Conservation (phyloP, 1,140 invertebrate genomes). For the Chironomus tepperi region DNA sequence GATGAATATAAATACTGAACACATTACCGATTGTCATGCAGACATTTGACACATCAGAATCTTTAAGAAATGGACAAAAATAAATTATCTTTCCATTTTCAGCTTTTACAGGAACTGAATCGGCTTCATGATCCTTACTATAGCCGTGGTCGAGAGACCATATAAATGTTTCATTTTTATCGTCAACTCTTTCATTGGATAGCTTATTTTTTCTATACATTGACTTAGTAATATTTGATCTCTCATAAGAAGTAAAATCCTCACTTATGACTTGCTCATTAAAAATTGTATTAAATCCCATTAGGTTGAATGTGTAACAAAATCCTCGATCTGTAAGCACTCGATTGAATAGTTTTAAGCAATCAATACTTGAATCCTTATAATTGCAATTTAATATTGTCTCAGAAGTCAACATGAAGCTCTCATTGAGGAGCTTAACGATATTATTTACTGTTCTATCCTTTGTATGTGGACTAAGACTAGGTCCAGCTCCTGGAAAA, state of each 20-base stretch:
- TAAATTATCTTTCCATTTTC: not conserved
- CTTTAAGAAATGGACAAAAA: not conserved
- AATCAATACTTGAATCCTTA: too few species aligned
- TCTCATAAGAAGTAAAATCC: not conserved
- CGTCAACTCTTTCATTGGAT: not conserved
- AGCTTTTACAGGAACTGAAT: not conserved
- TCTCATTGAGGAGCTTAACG: too few species aligned
- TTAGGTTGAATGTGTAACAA: not conserved
- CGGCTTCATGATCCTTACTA: not conserved
- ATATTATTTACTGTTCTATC: too few species aligned
- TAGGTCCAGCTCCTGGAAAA: too few species aligned
- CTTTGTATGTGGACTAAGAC: too few species aligned
- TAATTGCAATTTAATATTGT: too few species aligned
- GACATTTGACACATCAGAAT: not conserved
- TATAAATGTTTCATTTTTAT: not conserved
- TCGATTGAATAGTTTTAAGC: too few species aligned
- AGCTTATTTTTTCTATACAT: not conserved
- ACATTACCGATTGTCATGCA: not conserved
- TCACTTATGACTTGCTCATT: not conserved
- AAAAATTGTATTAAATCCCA: not conserved
- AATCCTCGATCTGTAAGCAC: not conserved
- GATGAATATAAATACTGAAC: constrained; percentile 39
- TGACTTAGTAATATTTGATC: not conserved
- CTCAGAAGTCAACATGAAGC: too few species aligned
- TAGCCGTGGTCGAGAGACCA: not conserved